Base-by-base conservation (phyloP, 1,140 invertebrate genomes). In the Lerema accius region DNA sequence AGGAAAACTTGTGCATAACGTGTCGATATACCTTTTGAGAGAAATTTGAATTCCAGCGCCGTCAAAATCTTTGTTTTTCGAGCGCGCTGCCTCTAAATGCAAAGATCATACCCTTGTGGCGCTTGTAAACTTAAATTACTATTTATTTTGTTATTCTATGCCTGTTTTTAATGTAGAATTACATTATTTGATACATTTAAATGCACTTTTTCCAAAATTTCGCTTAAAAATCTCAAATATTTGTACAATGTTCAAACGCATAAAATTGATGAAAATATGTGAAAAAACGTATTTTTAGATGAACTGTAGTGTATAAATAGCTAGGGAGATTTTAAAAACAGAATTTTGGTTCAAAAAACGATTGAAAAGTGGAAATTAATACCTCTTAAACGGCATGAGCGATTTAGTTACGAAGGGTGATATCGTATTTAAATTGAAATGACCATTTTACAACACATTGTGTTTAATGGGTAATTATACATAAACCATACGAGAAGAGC, bases 371-470 rank as follows among this genome's bases (percentile, higher is more conserved):
- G 3, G 14, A 11, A 46, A 37, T 46, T 59, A 59, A 59, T 46
- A 10, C 55, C 42, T 46, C 55, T 3, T 43, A 59, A 46, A 46
- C 32, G 55, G 28, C 53, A 32, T 45, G n/a, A 35, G 23, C 53
- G 40, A 58, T 58, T 42, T 58, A 16, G 15, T 58, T 58, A 58
- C 53, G 26, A 28, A 58, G 53, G 53, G 53, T 58, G 53, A 35
- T 45, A 58, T 58, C 40, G 42, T 46, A 19, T 58, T 58, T 46
- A 58, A 35, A 16, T 58, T 28, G 5, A 13, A 58, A 58, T 45
- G 53, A 23, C 45, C 16, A 58, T 45, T 58, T 58, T 58, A 35
- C 11, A 40, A 7, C 11, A 46, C 26, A 32, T 45, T 14, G 42
- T 45, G 23, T 45, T 58, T 58, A 58, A 58, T 45, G 23, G 23